Evolutionary conservation across 2,113 vertebrate species (phyloP).

Genomic region (Paralichthys olivaceus): DNA sequence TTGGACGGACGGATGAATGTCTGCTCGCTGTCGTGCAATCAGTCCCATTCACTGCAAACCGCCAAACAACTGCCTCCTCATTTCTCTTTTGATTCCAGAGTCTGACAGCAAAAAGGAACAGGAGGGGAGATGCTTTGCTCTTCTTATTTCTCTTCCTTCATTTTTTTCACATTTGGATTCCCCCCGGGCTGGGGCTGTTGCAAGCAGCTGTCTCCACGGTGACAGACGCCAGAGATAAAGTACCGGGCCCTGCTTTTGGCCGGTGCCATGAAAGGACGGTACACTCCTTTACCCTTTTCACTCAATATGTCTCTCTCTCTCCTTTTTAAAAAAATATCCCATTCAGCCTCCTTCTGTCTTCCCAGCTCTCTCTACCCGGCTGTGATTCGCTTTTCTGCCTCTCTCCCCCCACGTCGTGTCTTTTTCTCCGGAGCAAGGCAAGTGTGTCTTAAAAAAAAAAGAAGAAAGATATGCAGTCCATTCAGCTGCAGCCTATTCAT

Average conservation of each 20-base stretch:
- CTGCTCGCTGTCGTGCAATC: conserved; percentile 37
- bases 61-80: not conserved
- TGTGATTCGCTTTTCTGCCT: conserved; percentile 36
- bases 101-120: conserved; percentile 47
- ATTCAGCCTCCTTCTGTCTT: conserved; percentile 33
- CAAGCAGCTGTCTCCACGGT: conserved; percentile 79
- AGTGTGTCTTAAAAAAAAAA: conserved; percentile 10
- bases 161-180: conserved; percentile 52
- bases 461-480: conserved; percentile 5
- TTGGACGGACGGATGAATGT: conserved; percentile 42
- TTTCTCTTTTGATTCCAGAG: conserved; percentile 40
- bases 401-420: conserved; percentile 16
- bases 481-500: conserved; percentile 53
- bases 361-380: conserved; percentile 24
- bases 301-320: conserved; percentile 38
- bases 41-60: conserved; percentile 19
- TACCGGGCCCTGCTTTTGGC: conserved; percentile 41
- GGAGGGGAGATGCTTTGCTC: conserved; percentile 40
- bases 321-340: not conserved
- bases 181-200: conserved; percentile 77
- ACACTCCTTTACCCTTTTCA: conserved; percentile 57
- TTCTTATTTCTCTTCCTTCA: conserved; percentile 20
- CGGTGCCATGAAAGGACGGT: conserved; percentile 70
- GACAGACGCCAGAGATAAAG: conserved; percentile 79
- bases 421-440: conserved; percentile 14